Evolutionary conservation across 2,797 vertebrate genomes (phyloP), one percentile per base, ranked within the genome.

Genomic region (Lutjanus argentimaculatus): DNA sequence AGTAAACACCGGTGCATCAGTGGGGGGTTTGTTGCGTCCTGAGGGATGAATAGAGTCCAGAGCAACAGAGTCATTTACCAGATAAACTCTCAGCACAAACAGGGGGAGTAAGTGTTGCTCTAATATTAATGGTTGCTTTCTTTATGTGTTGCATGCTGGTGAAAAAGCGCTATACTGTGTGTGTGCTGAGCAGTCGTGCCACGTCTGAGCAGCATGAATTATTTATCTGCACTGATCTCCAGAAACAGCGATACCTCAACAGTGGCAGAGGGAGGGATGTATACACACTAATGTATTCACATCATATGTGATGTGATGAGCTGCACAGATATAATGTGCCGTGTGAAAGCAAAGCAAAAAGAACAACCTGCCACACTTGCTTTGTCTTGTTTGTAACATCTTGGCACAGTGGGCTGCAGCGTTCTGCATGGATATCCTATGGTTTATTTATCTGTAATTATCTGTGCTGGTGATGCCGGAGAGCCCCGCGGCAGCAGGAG

Each of bases 201-300:
- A 57, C 42, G 72, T 90, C 80, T 77, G 80, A 86, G 85, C 82
- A 65, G 52, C 78, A 79, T 93, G 83, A 66, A 92, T 94, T 90
- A 90, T 94, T 93, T 85, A 93, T 92, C 86, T 51, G 55, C 83
- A 42, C 72, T 70, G 84, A 91, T 90, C 89, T 92, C 76, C 81
- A 87, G 86, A 77, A 91, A 72, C 85, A 85, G 73, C 46, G 77
- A 90, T 79, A 89, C 79, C 86, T 83, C 77, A 68, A 1, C 67
- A 25, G 49, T 66, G 64, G 57, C 65, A 59, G 75, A 62, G 59
- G 55, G 67, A 73, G 72, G 75, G 15, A 63, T 58, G 69, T 30
- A 68, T 66, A 56, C 8, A 1, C 63, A 43, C 57, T 51, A 46
- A 55, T 58, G 21, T 52, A 49, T 52, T 62, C 63, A 55, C 81